These are phyloP conservation scores for Orientallactaga sibirica DNA, from an alignment of 2,797 vertebrate genomes.

Conservation along the genomic window DNA sequence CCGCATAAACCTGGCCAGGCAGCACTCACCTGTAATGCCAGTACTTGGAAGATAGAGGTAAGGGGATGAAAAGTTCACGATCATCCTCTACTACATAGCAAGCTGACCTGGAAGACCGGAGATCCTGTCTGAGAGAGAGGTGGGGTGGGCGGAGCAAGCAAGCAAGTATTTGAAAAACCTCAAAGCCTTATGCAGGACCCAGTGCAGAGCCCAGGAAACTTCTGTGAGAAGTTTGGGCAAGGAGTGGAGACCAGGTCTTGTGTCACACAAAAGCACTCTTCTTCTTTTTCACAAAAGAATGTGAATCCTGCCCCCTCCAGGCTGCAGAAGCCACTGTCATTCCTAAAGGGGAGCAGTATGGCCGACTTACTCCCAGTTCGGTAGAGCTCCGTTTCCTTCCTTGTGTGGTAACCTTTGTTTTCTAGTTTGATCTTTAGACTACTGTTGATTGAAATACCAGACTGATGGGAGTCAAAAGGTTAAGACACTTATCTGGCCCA, in stretches of 20 bases:
- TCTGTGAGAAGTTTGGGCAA: conserved; percentile 37
- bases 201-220: background rate
- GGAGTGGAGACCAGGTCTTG: background rate
- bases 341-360: conserved; percentile 61
- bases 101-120: no score
- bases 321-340: conserved; percentile 66
- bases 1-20: no score
- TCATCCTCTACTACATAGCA: no score
- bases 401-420: conserved; percentile 52
- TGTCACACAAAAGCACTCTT: conserved; percentile 61
- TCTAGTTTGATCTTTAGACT: conserved; percentile 58
- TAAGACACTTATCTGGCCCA: conserved; percentile 14
- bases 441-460: conserved; percentile 59
- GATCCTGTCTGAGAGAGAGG: no score
- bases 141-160: no score
- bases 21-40: no score
- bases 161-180: background rate
- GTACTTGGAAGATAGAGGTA: no score
- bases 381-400: conserved; percentile 69
- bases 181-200: background rate
- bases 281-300: conserved; percentile 56
- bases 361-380: conserved; percentile 70
- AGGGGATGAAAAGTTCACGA: no score
- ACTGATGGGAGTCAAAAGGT: conserved; percentile 58
- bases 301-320: conserved; percentile 17